Evolutionary conservation across 2,797 vertebrate genomes (phyloP), one percentile per base, ranked within the genome.

Genomic region (Xenentodon cancila): DNA sequence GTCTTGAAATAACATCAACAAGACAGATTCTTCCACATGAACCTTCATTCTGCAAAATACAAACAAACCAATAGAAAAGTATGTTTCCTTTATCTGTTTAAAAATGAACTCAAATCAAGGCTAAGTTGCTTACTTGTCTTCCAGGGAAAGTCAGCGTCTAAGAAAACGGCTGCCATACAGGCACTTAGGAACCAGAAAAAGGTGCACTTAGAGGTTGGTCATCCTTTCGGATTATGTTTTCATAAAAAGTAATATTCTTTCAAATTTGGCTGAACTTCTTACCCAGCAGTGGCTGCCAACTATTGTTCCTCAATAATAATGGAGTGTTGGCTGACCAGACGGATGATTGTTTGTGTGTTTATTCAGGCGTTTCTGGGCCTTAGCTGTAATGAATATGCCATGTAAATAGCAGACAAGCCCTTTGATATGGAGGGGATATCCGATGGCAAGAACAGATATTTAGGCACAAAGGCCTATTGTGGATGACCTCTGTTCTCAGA

Each of bases 341-440:
- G 0, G 43, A 49, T 34, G 42, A 66, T 63, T 82, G 74, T 76
- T 77, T 72, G 46, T 79, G 66, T 84, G 63, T 86, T 81, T 77
- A 68, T 73, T 74, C 58, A 72, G 81, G 60, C 70, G 64, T 75
- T 53, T 56, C 75, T 77, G 66, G 27, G 50, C n/a, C 58, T 68
- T 53, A 49, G 65, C 68, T 65, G 59, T 64, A 64, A 72, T 67
- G 63, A 72, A 67, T 65, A 18, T 27, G 37, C 37, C 42, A 30
- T 70, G 57, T 84, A 79, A 80, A 83, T 79, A 83, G 64, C 34
- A 47, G 32, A 56, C 60, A 54, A 15, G 13, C 62, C 52, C 69
- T 83, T 80, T 84, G 60, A 84, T 73, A 27, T 59, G 21, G 60
- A 65, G 19, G 61, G 50, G 46, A 42, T 49, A 57, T 68, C 42